These are phyloP conservation scores for Temnothorax nylanderi DNA, from an alignment of 1,140 invertebrate species.

Conservation along the genomic window DNA sequence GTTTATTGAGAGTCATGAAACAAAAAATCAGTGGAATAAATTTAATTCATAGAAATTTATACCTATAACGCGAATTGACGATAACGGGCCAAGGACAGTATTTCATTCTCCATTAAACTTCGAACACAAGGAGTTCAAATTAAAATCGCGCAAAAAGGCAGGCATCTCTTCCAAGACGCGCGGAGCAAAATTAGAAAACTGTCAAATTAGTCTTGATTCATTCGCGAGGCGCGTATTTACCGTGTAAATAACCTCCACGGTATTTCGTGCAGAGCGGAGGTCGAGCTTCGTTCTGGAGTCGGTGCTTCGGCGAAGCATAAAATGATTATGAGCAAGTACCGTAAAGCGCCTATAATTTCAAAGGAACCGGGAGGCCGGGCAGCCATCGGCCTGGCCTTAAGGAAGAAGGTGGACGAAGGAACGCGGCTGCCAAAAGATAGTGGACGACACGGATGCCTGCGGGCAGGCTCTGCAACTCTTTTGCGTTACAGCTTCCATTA, in stretches of 20 bases:
- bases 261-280: slow-evolving; percentile 7
- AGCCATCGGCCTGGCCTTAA: background rate
- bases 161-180: background rate
- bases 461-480: background rate
- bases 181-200: slow-evolving; percentile 44
- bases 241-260: slow-evolving; percentile 44
- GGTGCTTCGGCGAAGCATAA: slow-evolving; percentile 8
- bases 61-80: background rate
- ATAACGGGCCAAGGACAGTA: background rate
- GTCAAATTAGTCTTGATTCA: slow-evolving; percentile 48
- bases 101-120: slow-evolving; percentile 8
- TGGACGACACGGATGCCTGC: slow-evolving; percentile 30
- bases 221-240: slow-evolving; percentile 44
- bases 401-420: slow-evolving; percentile 1
- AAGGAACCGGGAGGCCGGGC: slow-evolving; percentile 10
- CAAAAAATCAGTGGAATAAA: background rate
- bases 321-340: slow-evolving; percentile 53
- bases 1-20: background rate
- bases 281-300: background rate
- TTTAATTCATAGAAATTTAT: slow-evolving; percentile 15
- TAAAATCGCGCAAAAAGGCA: slow-evolving; percentile 14
- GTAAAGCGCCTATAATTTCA: slow-evolving; percentile 66
- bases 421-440: slow-evolving; percentile 66
- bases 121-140: background rate
- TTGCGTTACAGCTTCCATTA: slow-evolving; percentile 37